Evolutionary conservation across 2,888 invertebrate species (phyloP), one percentile per base, ranked within the genome.

Genomic region (Drosophila fulvimacula): DNA sequence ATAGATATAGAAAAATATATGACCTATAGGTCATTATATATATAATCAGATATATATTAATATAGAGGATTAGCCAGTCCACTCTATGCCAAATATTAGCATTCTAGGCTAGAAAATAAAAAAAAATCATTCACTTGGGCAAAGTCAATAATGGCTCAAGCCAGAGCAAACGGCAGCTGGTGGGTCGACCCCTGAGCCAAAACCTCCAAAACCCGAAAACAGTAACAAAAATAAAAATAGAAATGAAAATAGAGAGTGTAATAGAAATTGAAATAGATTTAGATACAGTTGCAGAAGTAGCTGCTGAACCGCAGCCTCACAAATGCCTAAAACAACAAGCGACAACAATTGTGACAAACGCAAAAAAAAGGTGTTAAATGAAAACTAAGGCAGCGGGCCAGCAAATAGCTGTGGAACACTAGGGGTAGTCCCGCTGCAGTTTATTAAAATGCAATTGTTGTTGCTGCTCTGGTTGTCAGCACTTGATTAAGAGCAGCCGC

Each of bases 401-500:
- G 3, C 24, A 24, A 24, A 24, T 10, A 36, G 17, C n/a, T 21
- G 41, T 21, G 17, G 27, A n/a, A 10, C 10, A 32, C 49, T 9
- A 56, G 44, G 58, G 44, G 49, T 27, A 62, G 42, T 19, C 17
- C 44, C 24, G 36, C n/a, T 19, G 30, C 52, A 85, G 81, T 88
- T 81, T 74, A 86, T 86, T 86, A 88, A 89, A 86, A 89, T 89
- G 79, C 89, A 84, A 86, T 86, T 86, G 64, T 76, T 74, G 55
- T 72, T 73, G 81, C 69, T 51, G 51, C 36, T 34, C 55, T 71
- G 76, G 69, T 86, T 86, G 89, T 86, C 89, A 87, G 73, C 89
- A 89, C 84, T 86, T 89, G 88, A 89, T 86, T 86, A 82, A 84
- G 81, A 82, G 88, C 83, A 82, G 76, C 81, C 82, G 60, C 49